A percentile compares a stretch with the other conserved stretches of the same genome.
Evolutionary conservation across 37 sponge, comb jelly and placozoan species (phyloP).

Genomic region (Eunapius fragilis): DNA sequence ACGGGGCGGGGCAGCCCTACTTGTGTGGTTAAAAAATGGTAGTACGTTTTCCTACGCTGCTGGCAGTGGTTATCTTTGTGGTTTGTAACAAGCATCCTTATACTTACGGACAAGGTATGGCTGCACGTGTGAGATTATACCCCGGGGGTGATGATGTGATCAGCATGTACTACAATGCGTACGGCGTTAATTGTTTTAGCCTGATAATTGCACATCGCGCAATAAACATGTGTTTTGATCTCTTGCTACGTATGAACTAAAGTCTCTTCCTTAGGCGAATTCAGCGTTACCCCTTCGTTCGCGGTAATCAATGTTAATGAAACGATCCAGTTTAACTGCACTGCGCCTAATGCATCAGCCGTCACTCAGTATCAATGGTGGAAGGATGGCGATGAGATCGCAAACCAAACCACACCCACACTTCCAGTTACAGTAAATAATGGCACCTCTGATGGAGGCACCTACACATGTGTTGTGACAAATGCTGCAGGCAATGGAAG

Average conservation of each 20-base stretch:
- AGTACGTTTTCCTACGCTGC: neutral
- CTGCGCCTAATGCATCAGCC: neutral
- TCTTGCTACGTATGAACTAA: too few species aligned
- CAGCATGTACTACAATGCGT: too few species aligned
- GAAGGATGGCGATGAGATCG: neutral
- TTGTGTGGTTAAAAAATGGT: neutral
- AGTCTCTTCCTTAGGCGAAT: neutral
- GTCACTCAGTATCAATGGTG: neutral
- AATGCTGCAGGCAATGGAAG: slow-evolving; percentile 62
- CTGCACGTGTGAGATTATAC: neutral
- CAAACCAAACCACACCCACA: neutral
- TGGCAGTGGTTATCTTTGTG: neutral
- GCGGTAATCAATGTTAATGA: neutral
- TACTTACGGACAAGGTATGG: neutral
- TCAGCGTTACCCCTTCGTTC: neutral
- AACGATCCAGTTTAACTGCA: neutral
- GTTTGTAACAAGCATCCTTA: neutral
- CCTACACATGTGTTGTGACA: slow-evolving; percentile 46
- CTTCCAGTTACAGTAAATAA: slow-evolving; percentile 2
- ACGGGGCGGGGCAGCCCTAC: neutral
- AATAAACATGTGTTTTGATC: too few species aligned
- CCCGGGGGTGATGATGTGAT: too few species aligned
- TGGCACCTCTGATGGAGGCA: slow-evolving; percentile 42
- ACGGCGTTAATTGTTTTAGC: too few species aligned
- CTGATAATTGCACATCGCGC: too few species aligned